Evolutionary conservation across 2,113 vertebrate genomes (phyloP).

Genomic region (Rhinogobius similis): DNA sequence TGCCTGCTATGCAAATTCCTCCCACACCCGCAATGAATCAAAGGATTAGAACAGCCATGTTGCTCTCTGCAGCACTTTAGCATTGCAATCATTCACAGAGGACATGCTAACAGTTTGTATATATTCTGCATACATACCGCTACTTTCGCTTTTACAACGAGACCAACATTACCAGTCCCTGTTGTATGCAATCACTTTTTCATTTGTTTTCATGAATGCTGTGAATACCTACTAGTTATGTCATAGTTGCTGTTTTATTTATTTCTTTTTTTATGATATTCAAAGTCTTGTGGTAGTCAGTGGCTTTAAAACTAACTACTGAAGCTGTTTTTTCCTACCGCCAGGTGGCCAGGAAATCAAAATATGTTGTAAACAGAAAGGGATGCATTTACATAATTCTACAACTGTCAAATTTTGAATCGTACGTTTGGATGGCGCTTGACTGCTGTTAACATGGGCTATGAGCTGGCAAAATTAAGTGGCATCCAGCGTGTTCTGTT

Average conservation of each 20-base stretch:
- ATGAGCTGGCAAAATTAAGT: neutral
- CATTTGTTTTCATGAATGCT: too few relatives aligned
- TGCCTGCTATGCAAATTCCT: slow-evolving; percentile 73
- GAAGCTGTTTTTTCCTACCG: too few relatives aligned
- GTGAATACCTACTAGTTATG: too few relatives aligned
- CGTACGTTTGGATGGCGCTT: too few relatives aligned
- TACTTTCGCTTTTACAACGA: neutral
- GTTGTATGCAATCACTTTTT: neutral
- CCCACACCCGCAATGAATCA: slow-evolving; percentile 69
- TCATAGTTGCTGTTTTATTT: too few relatives aligned
- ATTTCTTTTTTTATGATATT: too few relatives aligned
- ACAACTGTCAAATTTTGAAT: too few relatives aligned
- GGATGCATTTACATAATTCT: too few relatives aligned
- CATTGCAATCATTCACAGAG: slow-evolving; percentile 73
- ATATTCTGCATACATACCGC: neutral
- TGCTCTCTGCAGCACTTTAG: slow-evolving; percentile 74
- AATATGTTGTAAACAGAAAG: too few relatives aligned
- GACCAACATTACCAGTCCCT: neutral
- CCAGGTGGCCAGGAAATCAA: too few relatives aligned
- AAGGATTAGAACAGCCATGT: slow-evolving; percentile 65
- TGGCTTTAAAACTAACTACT: too few relatives aligned
- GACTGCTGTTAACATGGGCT: neutral
- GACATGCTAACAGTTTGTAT: slow-evolving; percentile 59
- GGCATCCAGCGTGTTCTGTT: neutral
- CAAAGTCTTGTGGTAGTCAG: too few relatives aligned